These are phyloP conservation scores for Griposia aprilina DNA, from an alignment of 2,888 invertebrate genomes.

Conservation along the genomic window DNA sequence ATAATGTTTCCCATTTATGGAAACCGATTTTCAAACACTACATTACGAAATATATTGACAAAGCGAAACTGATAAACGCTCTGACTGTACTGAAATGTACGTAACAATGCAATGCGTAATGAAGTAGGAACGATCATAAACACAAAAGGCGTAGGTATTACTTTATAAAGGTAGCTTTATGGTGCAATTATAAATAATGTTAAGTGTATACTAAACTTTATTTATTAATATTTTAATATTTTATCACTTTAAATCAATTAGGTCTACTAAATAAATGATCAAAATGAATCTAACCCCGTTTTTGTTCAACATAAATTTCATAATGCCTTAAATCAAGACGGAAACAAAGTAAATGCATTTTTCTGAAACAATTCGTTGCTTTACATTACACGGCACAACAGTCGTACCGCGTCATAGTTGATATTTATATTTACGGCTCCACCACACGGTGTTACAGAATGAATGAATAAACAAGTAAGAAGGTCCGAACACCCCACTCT, in stretches of 20 bases:
- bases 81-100: conserved; percentile 12
- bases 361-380: conserved; percentile 53
- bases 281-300: background rate
- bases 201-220: background rate
- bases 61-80: conserved; percentile 33
- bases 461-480: conserved; percentile 84
- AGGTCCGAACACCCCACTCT: conserved; percentile 79
- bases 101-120: conserved; percentile 20
- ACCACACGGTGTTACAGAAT: conserved; percentile 63
- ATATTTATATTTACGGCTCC: conserved; percentile 74
- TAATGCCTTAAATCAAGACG: conserved; percentile 18
- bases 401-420: conserved; percentile 55
- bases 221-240: background rate
- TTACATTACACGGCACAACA: conserved; percentile 36
- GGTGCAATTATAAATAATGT: background rate
- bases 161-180: background rate
- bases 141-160: background rate
- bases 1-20: conserved; percentile 38
- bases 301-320: background rate
- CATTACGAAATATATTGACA: conserved; percentile 33
- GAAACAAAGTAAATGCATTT: conserved; percentile 31
- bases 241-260: background rate
- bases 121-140: conserved; percentile 4
- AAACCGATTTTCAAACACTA: conserved; percentile 30
- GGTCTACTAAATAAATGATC: background rate